Conservation (phyloP, 2,797 vertebrate genomes). For the Bradypodion pumilum region DNA sequence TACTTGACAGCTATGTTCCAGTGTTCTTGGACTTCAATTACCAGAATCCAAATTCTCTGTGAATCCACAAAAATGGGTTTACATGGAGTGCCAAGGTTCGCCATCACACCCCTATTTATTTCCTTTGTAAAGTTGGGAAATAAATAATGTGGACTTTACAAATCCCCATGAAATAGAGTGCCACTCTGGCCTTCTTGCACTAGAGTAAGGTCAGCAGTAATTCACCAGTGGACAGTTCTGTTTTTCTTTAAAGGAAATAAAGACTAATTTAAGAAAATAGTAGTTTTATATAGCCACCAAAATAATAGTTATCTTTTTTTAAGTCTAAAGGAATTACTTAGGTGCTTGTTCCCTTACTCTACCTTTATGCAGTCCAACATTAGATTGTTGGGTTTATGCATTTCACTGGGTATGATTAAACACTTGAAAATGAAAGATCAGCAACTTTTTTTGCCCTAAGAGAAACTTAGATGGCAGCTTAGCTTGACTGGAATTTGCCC, state of each 20-base stretch:
- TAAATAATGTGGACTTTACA: not conserved
- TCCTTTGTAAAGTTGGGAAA: not conserved
- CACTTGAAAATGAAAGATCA: not conserved
- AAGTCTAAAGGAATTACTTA: not conserved
- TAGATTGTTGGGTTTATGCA: fast-evolving
- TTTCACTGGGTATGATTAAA: not conserved
- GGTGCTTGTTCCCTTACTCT: not conserved
- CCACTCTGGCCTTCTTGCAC: not conserved
- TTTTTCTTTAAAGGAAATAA: not conserved
- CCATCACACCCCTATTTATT: no score
- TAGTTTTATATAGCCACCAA: not conserved
- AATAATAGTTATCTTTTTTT: not conserved
- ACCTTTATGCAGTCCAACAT: fast-evolving
- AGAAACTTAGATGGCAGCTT: constrained; percentile 12
- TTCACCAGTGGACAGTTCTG: not conserved
- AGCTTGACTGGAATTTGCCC: not conserved
- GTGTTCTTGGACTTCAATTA: no score
- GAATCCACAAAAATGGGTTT: no score
- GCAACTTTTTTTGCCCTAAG: constrained; percentile 11
- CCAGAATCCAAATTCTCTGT: no score
- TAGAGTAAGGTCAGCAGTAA: not conserved
- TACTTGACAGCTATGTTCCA: no score
- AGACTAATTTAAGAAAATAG: not conserved
- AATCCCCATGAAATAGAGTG: not conserved
- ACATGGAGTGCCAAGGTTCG: no score